Percentiles rank a stretch among this genome's conserved stretches.
These are phyloP conservation scores for Mamestra configurata DNA, from an alignment of 1,140 invertebrate species.

Conservation along the genomic window DNA sequence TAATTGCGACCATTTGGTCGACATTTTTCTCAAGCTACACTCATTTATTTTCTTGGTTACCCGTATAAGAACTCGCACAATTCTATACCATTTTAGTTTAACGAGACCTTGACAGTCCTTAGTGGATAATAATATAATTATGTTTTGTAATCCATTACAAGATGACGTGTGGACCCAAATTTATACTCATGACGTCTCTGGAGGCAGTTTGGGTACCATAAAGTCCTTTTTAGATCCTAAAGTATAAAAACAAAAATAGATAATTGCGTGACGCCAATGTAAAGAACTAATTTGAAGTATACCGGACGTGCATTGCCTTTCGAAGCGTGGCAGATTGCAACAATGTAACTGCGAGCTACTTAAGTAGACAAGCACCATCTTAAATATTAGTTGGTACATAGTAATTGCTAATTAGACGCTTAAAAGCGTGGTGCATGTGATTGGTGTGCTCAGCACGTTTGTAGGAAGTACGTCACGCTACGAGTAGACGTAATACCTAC, in stretches of 20 bases:
- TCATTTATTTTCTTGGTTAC: slow-evolving; percentile 63
- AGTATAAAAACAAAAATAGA: slow-evolving; percentile 53
- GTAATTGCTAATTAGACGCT: slow-evolving; percentile 36
- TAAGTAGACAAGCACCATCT: slow-evolving; percentile 15
- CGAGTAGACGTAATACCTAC: not conserved
- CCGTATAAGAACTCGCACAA: slow-evolving; percentile 67
- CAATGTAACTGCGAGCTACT: slow-evolving; percentile 5
- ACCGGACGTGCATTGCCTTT: slow-evolving; percentile 17
- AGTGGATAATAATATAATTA: slow-evolving; percentile 72
- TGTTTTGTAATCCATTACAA: slow-evolving; percentile 70
- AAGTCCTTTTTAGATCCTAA: slow-evolving; percentile 58
- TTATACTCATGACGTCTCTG: slow-evolving; percentile 78
- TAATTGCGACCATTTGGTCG: slow-evolving; percentile 54
- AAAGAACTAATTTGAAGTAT: slow-evolving; percentile 21
- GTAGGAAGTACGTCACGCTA: slow-evolving; percentile 29
- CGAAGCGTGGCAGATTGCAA: slow-evolving; percentile 14
- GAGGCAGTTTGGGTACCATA: slow-evolving; percentile 60
- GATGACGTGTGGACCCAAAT: slow-evolving; percentile 80
- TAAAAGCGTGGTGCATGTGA: slow-evolving; percentile 27
- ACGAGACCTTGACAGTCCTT: slow-evolving; percentile 73
- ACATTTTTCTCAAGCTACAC: slow-evolving; percentile 64
- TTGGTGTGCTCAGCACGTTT: slow-evolving; percentile 10
- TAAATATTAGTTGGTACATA: slow-evolving; percentile 14
- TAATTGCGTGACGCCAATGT: slow-evolving; percentile 44
- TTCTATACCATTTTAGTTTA: slow-evolving; percentile 69